Percentiles rank a stretch among this genome's conserved stretches.
These are phyloP conservation scores for Pyxicephalus adspersus DNA, from an alignment of 2,113 vertebrate species.

Conservation along the genomic window DNA sequence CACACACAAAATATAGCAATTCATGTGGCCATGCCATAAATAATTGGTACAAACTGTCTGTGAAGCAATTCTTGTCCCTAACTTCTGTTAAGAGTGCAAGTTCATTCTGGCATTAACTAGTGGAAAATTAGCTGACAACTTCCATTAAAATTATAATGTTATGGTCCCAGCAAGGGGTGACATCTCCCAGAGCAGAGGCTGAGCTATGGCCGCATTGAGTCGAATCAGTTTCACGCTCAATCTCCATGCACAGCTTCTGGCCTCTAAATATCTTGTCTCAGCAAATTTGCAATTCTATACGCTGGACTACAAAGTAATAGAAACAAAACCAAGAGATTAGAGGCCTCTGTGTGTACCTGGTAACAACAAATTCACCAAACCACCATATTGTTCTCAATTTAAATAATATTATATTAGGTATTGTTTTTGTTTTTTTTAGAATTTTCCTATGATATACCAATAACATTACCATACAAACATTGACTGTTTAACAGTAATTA, in stretches of 20 bases:
- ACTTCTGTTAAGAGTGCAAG: constrained; percentile 2
- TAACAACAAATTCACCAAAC: too few relatives aligned
- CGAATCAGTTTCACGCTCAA: constrained; percentile 48
- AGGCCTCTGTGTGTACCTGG: too few relatives aligned
- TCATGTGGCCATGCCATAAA: not conserved
- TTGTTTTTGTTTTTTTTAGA: too few relatives aligned
- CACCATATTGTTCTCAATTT: too few relatives aligned
- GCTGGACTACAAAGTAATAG: not conserved
- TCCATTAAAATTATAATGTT: constrained; percentile 33
- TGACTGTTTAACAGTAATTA: too few relatives aligned
- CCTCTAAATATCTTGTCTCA: constrained; percentile 22
- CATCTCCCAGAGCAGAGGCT: not conserved
- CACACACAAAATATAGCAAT: too few relatives aligned
- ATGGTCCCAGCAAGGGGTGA: constrained; percentile 44
- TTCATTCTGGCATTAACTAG: constrained; percentile 49
- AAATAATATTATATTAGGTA: too few relatives aligned
- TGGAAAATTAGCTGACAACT: constrained; percentile 52
- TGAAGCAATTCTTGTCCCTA: constrained; percentile 22
- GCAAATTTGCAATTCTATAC: constrained; percentile 47
- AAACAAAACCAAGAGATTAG: not conserved
- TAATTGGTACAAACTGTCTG: constrained; percentile 41
- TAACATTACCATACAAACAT: too few relatives aligned
- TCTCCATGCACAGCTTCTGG: constrained; percentile 12
- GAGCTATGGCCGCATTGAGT: constrained; percentile 3
- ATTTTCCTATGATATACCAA: too few relatives aligned